phyloP scores from a whole-genome alignment of 2,113 vertebrate species.

The Columba janthina region DNA sequence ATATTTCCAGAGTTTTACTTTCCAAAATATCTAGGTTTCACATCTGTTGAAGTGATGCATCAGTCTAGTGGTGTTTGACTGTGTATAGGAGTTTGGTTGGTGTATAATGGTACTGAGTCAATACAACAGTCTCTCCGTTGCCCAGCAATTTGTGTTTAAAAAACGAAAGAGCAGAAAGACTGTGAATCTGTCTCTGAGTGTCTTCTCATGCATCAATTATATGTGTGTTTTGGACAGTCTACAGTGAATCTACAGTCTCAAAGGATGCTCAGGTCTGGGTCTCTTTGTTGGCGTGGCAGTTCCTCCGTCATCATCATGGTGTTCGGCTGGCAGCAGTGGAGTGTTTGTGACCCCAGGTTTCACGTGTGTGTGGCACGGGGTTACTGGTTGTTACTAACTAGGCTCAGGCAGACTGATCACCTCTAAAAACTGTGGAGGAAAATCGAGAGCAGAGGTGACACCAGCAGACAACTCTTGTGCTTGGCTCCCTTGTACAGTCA shows the following conservation, averaged over 20 bases:
- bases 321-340: accelerated
- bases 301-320: neutral
- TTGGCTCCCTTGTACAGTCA: neutral
- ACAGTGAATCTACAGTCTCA: neutral
- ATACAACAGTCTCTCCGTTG: neutral
- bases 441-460: neutral
- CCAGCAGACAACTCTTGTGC: neutral
- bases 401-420: neutral
- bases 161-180: neutral
- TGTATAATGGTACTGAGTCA: neutral
- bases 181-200: neutral
- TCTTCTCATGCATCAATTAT: neutral
- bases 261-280: neutral
- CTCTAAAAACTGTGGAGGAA: neutral
- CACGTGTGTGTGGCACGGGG: accelerated
- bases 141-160: neutral
- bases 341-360: neutral
- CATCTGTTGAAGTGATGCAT: neutral
- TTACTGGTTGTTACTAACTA: neutral
- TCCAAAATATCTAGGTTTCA: neutral
- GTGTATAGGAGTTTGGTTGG: neutral
- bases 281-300: neutral
- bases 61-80: neutral
- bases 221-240: neutral
- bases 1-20: neutral